Percentiles rank a stretch among this genome's conserved stretches.
phyloP scores from a whole-genome alignment of 2,113 vertebrate species.

The Pseudolaguvia tuberculata region DNA sequence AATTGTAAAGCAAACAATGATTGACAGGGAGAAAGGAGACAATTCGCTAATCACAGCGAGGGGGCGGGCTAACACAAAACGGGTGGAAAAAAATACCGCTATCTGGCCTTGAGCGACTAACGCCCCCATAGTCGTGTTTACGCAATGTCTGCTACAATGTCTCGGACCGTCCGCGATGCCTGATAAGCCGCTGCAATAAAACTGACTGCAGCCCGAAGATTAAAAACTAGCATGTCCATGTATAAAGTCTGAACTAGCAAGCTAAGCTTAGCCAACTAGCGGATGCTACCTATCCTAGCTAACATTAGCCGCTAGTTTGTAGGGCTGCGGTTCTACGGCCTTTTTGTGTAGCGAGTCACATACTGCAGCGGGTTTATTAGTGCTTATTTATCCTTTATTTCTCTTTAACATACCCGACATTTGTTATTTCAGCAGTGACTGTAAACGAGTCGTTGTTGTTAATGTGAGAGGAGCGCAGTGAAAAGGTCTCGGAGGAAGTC shows the following conservation, averaged over 20 bases:
- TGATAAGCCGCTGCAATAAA: not conserved
- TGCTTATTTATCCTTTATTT: not conserved
- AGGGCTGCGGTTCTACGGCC: slow-evolving; percentile 69
- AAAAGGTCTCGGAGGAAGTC: slow-evolving; percentile 76
- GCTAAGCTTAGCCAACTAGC: slow-evolving; percentile 5
- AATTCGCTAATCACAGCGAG: not conserved
- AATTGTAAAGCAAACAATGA: not conserved
- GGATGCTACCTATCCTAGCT: no score
- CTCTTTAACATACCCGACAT: not conserved
- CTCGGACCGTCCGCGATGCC: not conserved
- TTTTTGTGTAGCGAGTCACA: slow-evolving; percentile 59
- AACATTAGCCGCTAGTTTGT: slow-evolving; percentile 35
- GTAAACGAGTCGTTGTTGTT: slow-evolving; percentile 3
- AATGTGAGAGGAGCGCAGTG: slow-evolving; percentile 39
- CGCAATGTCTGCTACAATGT: not conserved
- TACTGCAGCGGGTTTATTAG: not conserved
- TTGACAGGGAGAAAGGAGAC: not conserved
- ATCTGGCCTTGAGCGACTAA: slow-evolving; percentile 45
- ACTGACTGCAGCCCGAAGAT: not conserved
- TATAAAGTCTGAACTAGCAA: slow-evolving; percentile 12
- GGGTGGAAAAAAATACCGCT: slow-evolving; percentile 15
- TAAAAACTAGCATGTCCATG: not conserved
- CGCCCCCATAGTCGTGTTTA: slow-evolving; percentile 44
- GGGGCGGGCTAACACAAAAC: slow-evolving; percentile 5
- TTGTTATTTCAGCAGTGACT: not conserved